Base-by-base conservation (phyloP, 53 echinoderm and acorn worm genomes). In the Stichopus horrens region DNA sequence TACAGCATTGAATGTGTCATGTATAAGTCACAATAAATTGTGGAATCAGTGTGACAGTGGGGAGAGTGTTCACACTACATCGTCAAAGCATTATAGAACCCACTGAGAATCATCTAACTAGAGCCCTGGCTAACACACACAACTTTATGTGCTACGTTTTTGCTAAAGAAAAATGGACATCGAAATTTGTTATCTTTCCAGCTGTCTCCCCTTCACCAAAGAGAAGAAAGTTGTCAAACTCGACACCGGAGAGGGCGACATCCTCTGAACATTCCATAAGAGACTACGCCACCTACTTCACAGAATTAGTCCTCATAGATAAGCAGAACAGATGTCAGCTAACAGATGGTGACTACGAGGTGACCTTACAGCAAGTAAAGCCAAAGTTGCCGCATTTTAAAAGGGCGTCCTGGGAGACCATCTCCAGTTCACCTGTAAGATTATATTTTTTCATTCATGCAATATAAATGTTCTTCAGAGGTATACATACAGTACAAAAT, bases 381-480 rank as follows among this genome's bases (percentile, higher is more conserved):
- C 91, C 94, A 19, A 94, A 85, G 89, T 83, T 66, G 60, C 86
- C 76, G 63, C 92, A 90, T 55, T 90, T 89, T 88, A 94, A 92
- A 86, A 91, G 88, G 83, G 95, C 98, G 90, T 95, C 98, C 8
- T 97, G 98, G 98, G 98, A 97, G 93, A 94, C 95, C 5, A 90
- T 97, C 8, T 90, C 92, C 86, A 95, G 93, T 73, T 92, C 93
- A 16, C 92, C 93, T 67, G 95, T 95, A 86, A 23, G 90, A 8
- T 11, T 76, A 37, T 37, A 37, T 37, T 37, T 37, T 2, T 37
- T 37, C 37, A 37, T 37, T 37, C 37, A 37, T 37, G 37, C 37
- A 37, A 37, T 37, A 37, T 2, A 37, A 37, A 37, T 37, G 37
- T 37, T 37, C 37, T 37, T 37, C 37, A 37, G 37, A 1, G 37